Percentiles rank a stretch among this genome's conserved stretches.
These are phyloP conservation scores for Sphenodon punctatus DNA, from an alignment of 2,797 vertebrate genomes.

Conservation along the genomic window DNA sequence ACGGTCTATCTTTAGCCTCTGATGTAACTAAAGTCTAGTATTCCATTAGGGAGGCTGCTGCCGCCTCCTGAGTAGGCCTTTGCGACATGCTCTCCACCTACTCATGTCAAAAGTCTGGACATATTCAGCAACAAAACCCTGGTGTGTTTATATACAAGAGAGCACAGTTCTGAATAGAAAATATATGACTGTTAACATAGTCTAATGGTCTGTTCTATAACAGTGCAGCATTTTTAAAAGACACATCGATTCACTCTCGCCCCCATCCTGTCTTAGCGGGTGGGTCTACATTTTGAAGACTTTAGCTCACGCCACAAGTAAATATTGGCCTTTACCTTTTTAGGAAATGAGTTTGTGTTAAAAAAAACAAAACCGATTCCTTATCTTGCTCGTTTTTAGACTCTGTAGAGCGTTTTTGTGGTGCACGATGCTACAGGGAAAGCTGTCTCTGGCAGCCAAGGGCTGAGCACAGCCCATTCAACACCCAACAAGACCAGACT, in stretches of 20 bases:
- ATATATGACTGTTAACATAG: constrained; percentile 41
- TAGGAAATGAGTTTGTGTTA: constrained; percentile 59
- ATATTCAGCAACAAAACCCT: constrained; percentile 47
- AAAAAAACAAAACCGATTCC: too few species aligned
- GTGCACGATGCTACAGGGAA: too few species aligned
- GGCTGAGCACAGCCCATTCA: too few species aligned
- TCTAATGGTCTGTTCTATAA: constrained; percentile 39
- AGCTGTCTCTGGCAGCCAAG: too few species aligned
- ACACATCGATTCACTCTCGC: constrained; percentile 47
- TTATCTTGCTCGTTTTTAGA: constrained; percentile 29
- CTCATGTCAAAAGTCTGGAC: constrained; percentile 41
- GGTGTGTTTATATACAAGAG: constrained; percentile 44
- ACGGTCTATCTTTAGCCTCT: constrained; percentile 70
- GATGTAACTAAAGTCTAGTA: constrained; percentile 68
- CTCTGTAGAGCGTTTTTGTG: constrained; percentile 7
- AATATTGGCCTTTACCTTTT: constrained; percentile 68
- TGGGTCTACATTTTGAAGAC: constrained; percentile 52
- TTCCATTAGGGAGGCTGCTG: constrained; percentile 63
- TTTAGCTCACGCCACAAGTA: constrained; percentile 33
- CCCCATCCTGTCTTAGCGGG: constrained; percentile 19
- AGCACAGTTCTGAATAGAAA: constrained; percentile 49
- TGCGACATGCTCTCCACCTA: constrained; percentile 13
- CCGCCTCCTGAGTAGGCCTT: constrained; percentile 45
- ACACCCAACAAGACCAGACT: constrained; percentile 28
- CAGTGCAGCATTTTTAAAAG: background rate